A percentile compares a stretch with the other conserved stretches of the same genome.
Conservation (phyloP, 2,113 vertebrate species). For the Onychostoma macrolepis region DNA sequence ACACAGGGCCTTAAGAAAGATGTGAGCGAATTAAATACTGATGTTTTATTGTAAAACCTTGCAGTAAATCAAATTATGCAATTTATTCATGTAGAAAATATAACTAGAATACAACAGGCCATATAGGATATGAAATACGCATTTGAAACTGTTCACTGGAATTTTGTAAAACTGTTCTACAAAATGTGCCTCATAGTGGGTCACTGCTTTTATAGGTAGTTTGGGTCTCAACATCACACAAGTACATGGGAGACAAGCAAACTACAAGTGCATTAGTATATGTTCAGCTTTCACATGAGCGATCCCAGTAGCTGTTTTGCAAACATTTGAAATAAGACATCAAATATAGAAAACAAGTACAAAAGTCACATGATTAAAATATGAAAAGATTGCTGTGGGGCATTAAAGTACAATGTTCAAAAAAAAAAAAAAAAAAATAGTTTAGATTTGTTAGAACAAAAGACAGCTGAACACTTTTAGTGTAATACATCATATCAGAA, state of each 20-base stretch:
- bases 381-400: background rate
- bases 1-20: constrained; percentile 58
- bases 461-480: background rate
- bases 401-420: constrained; percentile 14
- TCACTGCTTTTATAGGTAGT: background rate
- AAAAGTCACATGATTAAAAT: background rate
- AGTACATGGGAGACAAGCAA: background rate
- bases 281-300: background rate
- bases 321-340: background rate
- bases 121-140: background rate
- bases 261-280: constrained; percentile 14
- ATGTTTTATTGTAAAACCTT: constrained; percentile 63
- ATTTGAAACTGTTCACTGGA: background rate
- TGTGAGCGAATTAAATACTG: constrained; percentile 49
- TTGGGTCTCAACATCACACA: constrained; percentile 12
- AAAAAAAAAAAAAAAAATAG: background rate
- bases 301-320: background rate
- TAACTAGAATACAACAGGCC: constrained; percentile 25
- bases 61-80: constrained; percentile 55
- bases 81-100: background rate
- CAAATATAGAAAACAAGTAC: constrained; percentile 10
- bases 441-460: background rate
- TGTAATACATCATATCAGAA: background rate
- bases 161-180: background rate
- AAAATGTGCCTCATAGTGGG: background rate